Percentiles rank a stretch among this genome's conserved stretches.
Evolutionary conservation across 2,113 vertebrate genomes (phyloP).

Genomic region (Thamnaconus septentrionalis): DNA sequence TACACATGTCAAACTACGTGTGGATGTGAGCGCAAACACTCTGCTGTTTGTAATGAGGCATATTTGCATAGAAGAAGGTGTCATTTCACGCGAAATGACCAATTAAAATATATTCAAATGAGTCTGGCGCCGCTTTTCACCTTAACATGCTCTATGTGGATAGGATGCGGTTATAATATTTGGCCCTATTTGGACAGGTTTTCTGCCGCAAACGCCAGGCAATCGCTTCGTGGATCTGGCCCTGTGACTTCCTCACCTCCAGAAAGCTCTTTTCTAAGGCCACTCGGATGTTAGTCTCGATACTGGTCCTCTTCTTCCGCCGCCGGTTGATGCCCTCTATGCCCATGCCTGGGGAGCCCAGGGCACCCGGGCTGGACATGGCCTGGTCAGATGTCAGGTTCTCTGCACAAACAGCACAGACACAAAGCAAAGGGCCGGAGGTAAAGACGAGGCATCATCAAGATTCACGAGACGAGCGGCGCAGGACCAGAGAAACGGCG

Average conservation of each 20-base stretch:
- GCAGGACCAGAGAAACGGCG: too few species aligned
- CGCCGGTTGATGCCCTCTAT: constrained; percentile 96
- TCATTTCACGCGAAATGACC: too few species aligned
- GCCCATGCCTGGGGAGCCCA: constrained; percentile 91
- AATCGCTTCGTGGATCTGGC: neutral
- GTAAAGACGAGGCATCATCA: constrained; percentile 75
- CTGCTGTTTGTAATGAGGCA: too few species aligned
- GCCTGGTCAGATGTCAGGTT: constrained; percentile 95
- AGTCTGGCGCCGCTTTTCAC: too few species aligned
- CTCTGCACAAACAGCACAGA: constrained; percentile 83
- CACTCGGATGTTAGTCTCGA: constrained; percentile 99
- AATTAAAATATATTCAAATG: too few species aligned
- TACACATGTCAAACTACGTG: too few species aligned
- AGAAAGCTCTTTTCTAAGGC: constrained; percentile 99
- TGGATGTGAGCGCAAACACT: too few species aligned
- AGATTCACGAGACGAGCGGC: neutral
- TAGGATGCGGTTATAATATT: too few species aligned
- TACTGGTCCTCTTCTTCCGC: constrained; percentile 99
- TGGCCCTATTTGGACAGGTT: too few species aligned
- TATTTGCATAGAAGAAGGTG: too few species aligned
- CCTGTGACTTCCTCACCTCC: constrained; percentile 82
- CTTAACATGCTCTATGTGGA: too few species aligned
- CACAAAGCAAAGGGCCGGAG: constrained; percentile 60
- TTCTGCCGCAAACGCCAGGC: neutral
- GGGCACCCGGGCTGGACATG: constrained; percentile 93